Evolutionary conservation across 2,113 vertebrate genomes (phyloP), one percentile per base, ranked within the genome.

Genomic region (Oncorhynchus keta): DNA sequence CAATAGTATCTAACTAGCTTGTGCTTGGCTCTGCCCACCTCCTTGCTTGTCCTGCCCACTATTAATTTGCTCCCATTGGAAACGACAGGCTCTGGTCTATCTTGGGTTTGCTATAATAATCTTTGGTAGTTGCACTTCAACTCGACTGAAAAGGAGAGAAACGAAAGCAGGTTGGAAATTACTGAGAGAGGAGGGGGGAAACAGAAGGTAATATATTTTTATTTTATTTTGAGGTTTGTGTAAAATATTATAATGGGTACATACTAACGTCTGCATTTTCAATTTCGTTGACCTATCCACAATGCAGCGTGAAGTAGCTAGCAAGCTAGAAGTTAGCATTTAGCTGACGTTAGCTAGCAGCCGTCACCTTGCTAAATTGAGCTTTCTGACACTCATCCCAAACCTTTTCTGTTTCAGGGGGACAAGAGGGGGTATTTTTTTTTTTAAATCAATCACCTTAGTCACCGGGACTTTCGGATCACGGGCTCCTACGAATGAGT

Each of bases 381-480:
- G 81, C 67, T 73, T 75, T 70, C 85, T 92, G 90, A 92, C 89
- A 86, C 85, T 89, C 85, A 85, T 82, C 83, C 83, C 81, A 73
- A 92, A 91, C 90, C 80, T 80, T 75, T 93, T 76, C 84, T 86
- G 67, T 86, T 89, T 74, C 86, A 93, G 92, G 87, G 86, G 79
- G 87, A 87, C 79, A 74, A 80, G 91, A 79, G 86, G 84, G 80
- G 84, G 39, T 73, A 87, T 84, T 85, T 16, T 65, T 2, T n/a
- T 74, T 79, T 87, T n/a, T n/a, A n/a, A 84, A 81, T 77, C 76
- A 65, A 68, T 79, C 83, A 86, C 83, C 83, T 83, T 87, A 84
- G 85, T 86, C 86, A 74, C 78, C 16, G 65, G 83, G 79, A 68
- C 74, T 65, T 76, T 26, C 20, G 73, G 39, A 45, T 3, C 71